Evolutionary conservation across 1,140 invertebrate genomes (phyloP), one percentile per base, ranked within the genome.

Genomic region (Ruditapes philippinarum): DNA sequence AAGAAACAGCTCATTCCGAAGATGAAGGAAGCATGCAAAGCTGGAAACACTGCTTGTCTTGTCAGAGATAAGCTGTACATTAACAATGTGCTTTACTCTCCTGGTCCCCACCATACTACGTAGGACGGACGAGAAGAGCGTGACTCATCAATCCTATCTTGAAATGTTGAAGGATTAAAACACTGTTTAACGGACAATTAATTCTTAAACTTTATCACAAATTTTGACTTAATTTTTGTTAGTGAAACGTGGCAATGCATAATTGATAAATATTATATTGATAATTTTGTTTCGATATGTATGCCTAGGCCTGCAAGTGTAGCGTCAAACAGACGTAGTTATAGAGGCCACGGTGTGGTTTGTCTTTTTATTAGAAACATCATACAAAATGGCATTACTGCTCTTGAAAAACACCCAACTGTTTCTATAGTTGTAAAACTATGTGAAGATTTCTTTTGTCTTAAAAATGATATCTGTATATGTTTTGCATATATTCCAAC

Each of bases 391-490:
- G 42, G 42, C 9, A 76, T 76, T 19, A 17, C 11, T 40, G 42
- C 45, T 4, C 14, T 76, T 11, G 73, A 76, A 45, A 76, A 40
- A 42, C 36, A 76, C 31, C 5, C 5, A 5, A 76, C 7, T 76
- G 73, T 17, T 25, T 76, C n/a, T 42, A 76, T 76, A 5, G 40
- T 12, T 36, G 45, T 76, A 3, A 76, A 76, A 38, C 19, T 76
- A 1, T 25, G 1, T 2, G 45, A 76, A 49, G 5, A 42, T 49
- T 40, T 36, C 38, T 76, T 76, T 76, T 5, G 45, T 40, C 14
- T 76, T 12, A 38, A 76, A 12, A 3, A 42, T 76, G 73, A 76
- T 76, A 76, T 76, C 1, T 76, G 73, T 42, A 76, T 70, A 5
- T 17, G 65, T 22, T 33, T 70, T 70, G 9, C 65, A 11, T 70